Evolutionary conservation across 2,888 invertebrate genomes (phyloP).

Genomic region (Zeuzera pyrina): DNA sequence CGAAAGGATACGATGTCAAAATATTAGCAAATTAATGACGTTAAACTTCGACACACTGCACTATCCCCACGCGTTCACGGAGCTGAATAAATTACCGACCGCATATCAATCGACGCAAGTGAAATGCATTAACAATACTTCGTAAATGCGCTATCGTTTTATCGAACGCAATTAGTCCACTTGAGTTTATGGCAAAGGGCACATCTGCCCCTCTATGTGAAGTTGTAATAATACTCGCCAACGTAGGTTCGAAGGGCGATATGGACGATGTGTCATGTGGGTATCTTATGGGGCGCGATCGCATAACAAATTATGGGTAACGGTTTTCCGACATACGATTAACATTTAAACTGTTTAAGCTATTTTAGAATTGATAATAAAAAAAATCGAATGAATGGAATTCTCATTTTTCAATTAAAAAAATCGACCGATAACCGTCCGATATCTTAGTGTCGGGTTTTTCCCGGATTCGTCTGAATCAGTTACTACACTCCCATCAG

Average conservation of each 20-base stretch:
- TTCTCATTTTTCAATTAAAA: too few species aligned
- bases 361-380: too few species aligned
- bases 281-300: conserved; percentile 23
- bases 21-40: too few species aligned
- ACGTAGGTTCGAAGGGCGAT: conserved; percentile 1
- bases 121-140: conserved; percentile 14
- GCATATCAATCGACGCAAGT: conserved; percentile 10
- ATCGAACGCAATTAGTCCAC: conserved; percentile 31
- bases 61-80: background rate
- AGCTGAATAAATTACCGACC: conserved; percentile 9
- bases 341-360: too few species aligned
- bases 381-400: too few species aligned
- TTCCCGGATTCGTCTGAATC: too few species aligned
- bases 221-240: background rate
- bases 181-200: conserved; percentile 23
- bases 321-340: conserved; percentile 31
- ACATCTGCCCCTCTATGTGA: conserved; percentile 27
- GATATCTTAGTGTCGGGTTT: too few species aligned
- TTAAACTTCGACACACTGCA: too few species aligned
- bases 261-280: conserved; percentile 9
- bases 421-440: too few species aligned
- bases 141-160: conserved; percentile 13
- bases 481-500: too few species aligned
- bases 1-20: too few species aligned
- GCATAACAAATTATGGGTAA: conserved; percentile 23